Evolutionary conservation across 30 jellyfish, hydroid and myxozoan species (phyloP), one percentile per base, ranked within the genome.

Genomic region (Aurelia aurita): DNA sequence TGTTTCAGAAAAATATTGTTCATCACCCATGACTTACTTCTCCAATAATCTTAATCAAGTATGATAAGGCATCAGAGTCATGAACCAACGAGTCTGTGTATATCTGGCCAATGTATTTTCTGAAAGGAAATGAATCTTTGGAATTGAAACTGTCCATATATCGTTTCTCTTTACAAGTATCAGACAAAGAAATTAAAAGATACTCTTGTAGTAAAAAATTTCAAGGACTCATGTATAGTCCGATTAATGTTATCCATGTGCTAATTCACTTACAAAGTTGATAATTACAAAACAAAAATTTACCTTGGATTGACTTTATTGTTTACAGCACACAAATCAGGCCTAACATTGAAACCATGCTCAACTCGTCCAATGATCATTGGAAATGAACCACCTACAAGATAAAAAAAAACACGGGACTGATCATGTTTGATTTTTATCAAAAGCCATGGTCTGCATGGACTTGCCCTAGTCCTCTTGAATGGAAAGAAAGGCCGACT

Each of bases 291-390:
- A 3, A 34, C 4, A 39, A 8, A 1, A 6, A 20, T 83, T 2
- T 53, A 92, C 98, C 96, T 81, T 51, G 98, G 98, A 16, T 80
- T 69, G 55, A 79, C 43, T 23, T 76, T 58, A 65, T 92, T 92
- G 54, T 67, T 58, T 18, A 92, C 98, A 54, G 98, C 98, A 77
- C 97, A 87, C 20, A 92, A 87, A 39, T 92, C 98, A 26, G 98
- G 98, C 61, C 98, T 74, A n/a, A 87, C 97, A 47, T 80, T 86
- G 85, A 86, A 92, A 1, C 98, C 98, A 82, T 92, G 97, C 82
- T 80, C 92, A 27, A 92, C 81, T 11, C 98, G 87, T 16, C 98
- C 98, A 49, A 92, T 86, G 2, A 95, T 92, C 45, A 79, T 44
- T 25, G 98, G 98, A 60, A 92, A 92, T 0, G 98, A 81, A 13